Evolutionary conservation across 2,113 vertebrate species (phyloP).

Genomic region (Scophthalmus maximus): DNA sequence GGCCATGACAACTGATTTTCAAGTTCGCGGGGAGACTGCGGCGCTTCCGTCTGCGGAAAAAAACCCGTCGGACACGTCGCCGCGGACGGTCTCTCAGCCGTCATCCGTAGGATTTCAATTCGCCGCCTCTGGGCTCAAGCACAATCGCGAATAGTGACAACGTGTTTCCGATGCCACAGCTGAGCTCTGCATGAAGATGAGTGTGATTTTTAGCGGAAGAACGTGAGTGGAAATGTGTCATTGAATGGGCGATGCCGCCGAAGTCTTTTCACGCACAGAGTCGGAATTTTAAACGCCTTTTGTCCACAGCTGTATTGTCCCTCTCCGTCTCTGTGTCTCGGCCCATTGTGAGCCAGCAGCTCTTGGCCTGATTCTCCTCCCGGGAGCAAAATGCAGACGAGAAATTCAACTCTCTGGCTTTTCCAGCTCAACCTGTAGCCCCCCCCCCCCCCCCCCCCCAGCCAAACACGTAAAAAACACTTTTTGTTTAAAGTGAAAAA

Average conservation of each 20-base stretch:
- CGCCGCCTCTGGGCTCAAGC: not conserved
- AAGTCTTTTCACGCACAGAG: slow-evolving; percentile 16
- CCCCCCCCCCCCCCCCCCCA: too few species aligned
- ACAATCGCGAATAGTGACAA: not conserved
- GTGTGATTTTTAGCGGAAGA: slow-evolving; percentile 7
- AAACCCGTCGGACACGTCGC: not conserved
- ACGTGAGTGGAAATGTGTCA: slow-evolving; percentile 22
- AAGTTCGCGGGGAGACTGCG: slow-evolving; percentile 4
- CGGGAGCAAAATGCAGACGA: slow-evolving; percentile 16
- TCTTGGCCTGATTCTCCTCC: slow-evolving; percentile 8
- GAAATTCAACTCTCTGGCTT: slow-evolving; percentile 15
- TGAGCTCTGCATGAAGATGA: not conserved
- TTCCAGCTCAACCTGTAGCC: slow-evolving; percentile 26
- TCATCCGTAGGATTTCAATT: slow-evolving; percentile 19
- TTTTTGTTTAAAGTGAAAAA: not conserved
- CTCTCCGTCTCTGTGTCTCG: slow-evolving; percentile 25
- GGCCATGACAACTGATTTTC: slow-evolving; percentile 46
- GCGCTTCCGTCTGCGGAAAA: slow-evolving; percentile 7
- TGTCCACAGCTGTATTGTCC: slow-evolving; percentile 10
- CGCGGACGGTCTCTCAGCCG: not conserved
- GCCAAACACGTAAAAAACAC: slow-evolving; percentile 6
- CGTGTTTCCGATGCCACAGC: not conserved
- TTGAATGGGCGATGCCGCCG: not conserved
- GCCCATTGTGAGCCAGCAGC: slow-evolving; percentile 38
- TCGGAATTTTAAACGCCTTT: slow-evolving; percentile 20